Evolutionary conservation across 2,113 vertebrate species (phyloP), one percentile per base, ranked within the genome.

Genomic region (Syngnathus scovelli): DNA sequence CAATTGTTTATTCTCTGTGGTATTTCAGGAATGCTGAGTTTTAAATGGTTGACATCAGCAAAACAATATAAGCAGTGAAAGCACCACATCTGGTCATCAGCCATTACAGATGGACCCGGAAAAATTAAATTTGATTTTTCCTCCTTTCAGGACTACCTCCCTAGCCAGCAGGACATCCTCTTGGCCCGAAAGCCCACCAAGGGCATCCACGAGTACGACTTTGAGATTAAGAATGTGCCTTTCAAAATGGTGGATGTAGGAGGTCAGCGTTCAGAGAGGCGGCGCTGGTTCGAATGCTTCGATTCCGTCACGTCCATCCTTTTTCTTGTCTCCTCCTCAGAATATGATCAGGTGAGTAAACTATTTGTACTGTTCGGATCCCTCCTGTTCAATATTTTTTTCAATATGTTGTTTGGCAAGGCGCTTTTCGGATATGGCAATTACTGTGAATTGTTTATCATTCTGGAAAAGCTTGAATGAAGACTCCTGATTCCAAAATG

Each of bases 171-270:
- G 86, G 96, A 98, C 56, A 98, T 98, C 64, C 92, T 98, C 66
- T 89, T 98, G 82, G 96, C 96, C 80, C 89, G 96, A 64, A 95
- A 92, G 52, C 96, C 96, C 61, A 98, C 96, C 0, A 98, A 98
- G 78, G 96, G 96, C 58, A 98, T 98, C 56, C 94, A 97, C 0
- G 96, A 98, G 87, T 98, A 98, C 49, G 86, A 95, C 92, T 98
- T 98, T 70, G 94, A 98, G 71, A 96, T 98, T 56, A 98, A 94
- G 70, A 98, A 96, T 2, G 95, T 98, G 65, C 96, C 96, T 61
- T 98, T 98, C 87, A 98, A 96, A 78, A 98, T 98, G 94, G 96
- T 98, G 61, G 96, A 98, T 0, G 96, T 98, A 16, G 96, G 96
- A 0, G 96, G 96, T 0, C 96, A 98, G 65, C 83, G 96, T 68